phyloP scores from a whole-genome alignment of 2,888 invertebrate genomes.

The Euphydryas editha region DNA sequence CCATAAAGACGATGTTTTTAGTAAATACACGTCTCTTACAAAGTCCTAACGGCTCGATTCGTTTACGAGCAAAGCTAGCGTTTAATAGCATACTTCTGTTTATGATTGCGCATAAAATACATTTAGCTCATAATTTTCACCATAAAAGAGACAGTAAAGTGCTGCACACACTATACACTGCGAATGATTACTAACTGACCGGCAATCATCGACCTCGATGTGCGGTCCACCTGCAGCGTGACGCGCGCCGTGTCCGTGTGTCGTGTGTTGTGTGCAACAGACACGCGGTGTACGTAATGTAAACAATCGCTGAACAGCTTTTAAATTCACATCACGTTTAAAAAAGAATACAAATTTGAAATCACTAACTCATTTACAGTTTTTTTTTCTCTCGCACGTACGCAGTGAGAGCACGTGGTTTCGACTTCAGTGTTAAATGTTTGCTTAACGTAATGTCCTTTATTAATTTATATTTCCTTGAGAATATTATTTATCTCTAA shows the following conservation, averaged over 20 bases:
- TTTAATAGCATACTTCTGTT: neutral
- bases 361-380: too few species aligned
- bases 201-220: neutral
- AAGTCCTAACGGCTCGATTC: too few species aligned
- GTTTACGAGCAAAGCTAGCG: too few species aligned
- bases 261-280: too few species aligned
- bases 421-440: too few species aligned
- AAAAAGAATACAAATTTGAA: neutral
- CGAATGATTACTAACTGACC: neutral
- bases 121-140: neutral
- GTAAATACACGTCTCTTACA: too few species aligned
- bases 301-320: neutral
- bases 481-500: neutral
- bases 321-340: neutral
- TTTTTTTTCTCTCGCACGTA: too few species aligned
- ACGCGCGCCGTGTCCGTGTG: too few species aligned
- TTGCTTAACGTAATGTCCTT: too few species aligned
- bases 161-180: neutral
- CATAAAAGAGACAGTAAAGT: neutral
- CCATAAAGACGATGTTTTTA: too few species aligned
- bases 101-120: neutral
- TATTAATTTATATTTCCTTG: neutral
- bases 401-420: neutral
- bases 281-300: neutral
- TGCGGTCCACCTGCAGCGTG: neutral